Conservation (phyloP, 2,888 invertebrate genomes). For the Mesorhabditis spiculigera region DNA sequence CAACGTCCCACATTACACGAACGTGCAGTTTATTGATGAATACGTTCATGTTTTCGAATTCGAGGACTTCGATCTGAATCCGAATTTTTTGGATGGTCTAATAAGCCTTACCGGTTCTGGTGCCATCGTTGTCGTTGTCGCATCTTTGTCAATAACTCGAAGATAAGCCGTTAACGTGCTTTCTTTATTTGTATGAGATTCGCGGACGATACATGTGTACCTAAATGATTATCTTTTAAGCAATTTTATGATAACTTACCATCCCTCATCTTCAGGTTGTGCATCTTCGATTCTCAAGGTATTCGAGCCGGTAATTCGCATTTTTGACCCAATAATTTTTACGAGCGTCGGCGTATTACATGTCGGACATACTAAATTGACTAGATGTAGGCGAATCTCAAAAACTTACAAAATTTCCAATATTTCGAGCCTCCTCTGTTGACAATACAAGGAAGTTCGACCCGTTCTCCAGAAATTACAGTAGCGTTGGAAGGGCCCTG, state of each 20-base stretch:
- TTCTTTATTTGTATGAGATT: background rate
- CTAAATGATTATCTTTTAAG: background rate
- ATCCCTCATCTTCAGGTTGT: constrained; percentile 35
- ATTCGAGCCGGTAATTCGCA: constrained; percentile 27
- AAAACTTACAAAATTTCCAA: constrained; percentile 30
- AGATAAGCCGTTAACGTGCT: background rate
- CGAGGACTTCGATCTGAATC: background rate
- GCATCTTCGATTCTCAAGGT: constrained; percentile 29
- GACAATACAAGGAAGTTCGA: constrained; percentile 29
- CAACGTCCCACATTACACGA: background rate
- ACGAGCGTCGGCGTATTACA: constrained; percentile 10
- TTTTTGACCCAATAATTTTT: constrained; percentile 18
- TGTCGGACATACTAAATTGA: constrained; percentile 12
- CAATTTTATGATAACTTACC: constrained; percentile 20
- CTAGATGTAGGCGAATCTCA: background rate
- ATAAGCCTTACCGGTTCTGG: background rate
- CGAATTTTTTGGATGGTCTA: too few relatives aligned
- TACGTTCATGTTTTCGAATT: background rate
- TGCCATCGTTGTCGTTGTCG: background rate
- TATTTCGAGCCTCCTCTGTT: constrained; percentile 26
- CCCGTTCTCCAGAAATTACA: constrained; percentile 23
- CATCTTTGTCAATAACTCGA: background rate
- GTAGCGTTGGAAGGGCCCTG: constrained; percentile 38
- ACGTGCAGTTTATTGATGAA: constrained; percentile 1
- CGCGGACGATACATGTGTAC: background rate